phyloP scores from a whole-genome alignment of 2,888 invertebrate genomes.

The Hybos culiciformis region DNA sequence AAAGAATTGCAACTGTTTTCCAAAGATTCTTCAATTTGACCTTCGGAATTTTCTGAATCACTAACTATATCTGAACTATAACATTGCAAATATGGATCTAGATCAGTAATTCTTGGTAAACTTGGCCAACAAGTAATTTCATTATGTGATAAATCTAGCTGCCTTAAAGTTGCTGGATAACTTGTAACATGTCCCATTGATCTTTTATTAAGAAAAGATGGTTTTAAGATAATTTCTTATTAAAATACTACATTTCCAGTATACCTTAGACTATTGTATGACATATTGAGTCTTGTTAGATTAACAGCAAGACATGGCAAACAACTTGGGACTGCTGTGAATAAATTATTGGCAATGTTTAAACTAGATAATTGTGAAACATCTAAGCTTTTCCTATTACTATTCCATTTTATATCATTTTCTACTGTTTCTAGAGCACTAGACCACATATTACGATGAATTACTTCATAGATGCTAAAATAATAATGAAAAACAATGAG shows the following conservation, averaged over 20 bases:
- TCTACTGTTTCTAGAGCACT: conserved; percentile 51
- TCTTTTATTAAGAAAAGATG: conserved; percentile 23
- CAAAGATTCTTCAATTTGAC: conserved; percentile 19
- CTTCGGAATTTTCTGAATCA: conserved; percentile 20
- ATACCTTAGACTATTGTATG: conserved; percentile 62
- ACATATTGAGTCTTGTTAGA: conserved; percentile 77
- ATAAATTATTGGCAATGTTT: conserved; percentile 83
- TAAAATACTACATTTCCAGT: conserved; percentile 24
- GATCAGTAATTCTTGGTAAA: conserved; percentile 52
- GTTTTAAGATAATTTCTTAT: no score
- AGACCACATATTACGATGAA: conserved; percentile 67
- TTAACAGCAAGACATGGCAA: conserved; percentile 82
- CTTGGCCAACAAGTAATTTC: conserved; percentile 84
- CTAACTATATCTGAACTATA: no score
- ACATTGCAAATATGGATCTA: conserved; percentile 56
- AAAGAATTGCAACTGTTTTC: conserved; percentile 39
- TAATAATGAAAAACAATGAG: background rate
- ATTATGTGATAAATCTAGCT: conserved; percentile 86
- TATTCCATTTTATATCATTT: conserved; percentile 45
- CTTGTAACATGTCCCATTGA: conserved; percentile 80
- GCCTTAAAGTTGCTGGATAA: conserved; percentile 78
- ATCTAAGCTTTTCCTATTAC: conserved; percentile 39
- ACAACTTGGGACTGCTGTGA: conserved; percentile 73
- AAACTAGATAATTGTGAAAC: conserved; percentile 55
- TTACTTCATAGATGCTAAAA: conserved; percentile 38